phyloP scores from a whole-genome alignment of 2,888 invertebrate genomes.

The Thera obeliscata region DNA sequence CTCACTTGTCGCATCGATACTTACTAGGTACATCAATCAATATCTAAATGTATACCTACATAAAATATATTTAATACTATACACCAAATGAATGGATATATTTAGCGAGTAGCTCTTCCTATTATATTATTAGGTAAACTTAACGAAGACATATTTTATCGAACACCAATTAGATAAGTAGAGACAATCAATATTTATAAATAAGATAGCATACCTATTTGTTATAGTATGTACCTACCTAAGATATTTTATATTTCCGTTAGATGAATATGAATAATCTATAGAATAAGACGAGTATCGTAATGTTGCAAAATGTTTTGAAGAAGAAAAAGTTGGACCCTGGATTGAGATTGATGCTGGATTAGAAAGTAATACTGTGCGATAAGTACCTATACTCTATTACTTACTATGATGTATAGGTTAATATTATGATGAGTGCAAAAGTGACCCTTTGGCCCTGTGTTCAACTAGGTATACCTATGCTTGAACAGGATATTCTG shows the following conservation, averaged over 20 bases:
- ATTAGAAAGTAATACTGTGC: too few species aligned
- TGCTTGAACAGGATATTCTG: too few species aligned
- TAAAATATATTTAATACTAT: constrained; percentile 40
- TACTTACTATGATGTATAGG: too few species aligned
- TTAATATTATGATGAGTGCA: too few species aligned
- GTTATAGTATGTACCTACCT: constrained; percentile 17
- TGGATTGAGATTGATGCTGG: not conserved
- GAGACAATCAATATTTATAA: constrained; percentile 61
- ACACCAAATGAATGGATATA: constrained; percentile 33
- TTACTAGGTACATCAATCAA: constrained; percentile 24
- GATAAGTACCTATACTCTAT: too few species aligned
- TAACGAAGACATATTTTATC: constrained; percentile 71
- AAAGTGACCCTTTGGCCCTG: too few species aligned
- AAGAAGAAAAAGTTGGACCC: constrained; percentile 1
- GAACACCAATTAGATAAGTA: constrained; percentile 79
- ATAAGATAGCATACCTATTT: constrained; percentile 41
- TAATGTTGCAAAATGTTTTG: constrained; percentile 20
- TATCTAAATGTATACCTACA: constrained; percentile 22
- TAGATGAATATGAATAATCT: constrained; percentile 23
- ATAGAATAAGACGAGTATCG: constrained; percentile 9
- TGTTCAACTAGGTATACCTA: too few species aligned
- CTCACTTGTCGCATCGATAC: constrained; percentile 32
- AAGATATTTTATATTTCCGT: constrained; percentile 42
- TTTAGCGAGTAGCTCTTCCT: constrained; percentile 48
- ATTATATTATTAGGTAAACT: constrained; percentile 40